Base-by-base conservation (phyloP, 1,140 invertebrate species). In the Chrysopa pallens region DNA sequence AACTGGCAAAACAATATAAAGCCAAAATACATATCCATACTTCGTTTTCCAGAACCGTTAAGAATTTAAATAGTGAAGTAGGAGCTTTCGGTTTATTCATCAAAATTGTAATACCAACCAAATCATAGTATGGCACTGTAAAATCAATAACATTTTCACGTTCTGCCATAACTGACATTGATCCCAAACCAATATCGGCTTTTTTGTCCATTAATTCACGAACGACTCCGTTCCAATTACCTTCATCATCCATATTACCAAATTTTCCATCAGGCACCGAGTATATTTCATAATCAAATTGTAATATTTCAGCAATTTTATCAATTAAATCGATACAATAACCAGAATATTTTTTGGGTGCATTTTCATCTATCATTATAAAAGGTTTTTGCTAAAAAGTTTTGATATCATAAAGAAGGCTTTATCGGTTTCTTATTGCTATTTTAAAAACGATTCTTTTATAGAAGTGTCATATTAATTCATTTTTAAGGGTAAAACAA, bases 1-100 rank as follows among this genome's bases (percentile, higher is more conserved):
- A 75, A 56, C 90, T 91, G 5, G 91, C 94, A 56, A 93, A 87
- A 55, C 93, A 84, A 59, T 95, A 98, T 0, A 92, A 91, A 0
- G 78, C 90, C 39, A 97, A 66, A 53, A 97, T 96, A 52, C 90
- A 95, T 6, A 89, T 69, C 94, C 94, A 98, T 1, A 98, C 94
- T 49, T 91, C 83, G 46, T 83, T 83, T 59, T 98, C 93, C 42
- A 98, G 63, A 6, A 98, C 94, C 1, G 89, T 94, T 15, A 98
- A 71, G 57, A 98, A 98, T 66, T 96, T 96, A 62, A 97, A 96
- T 5, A 97, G 68, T 0, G 89, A 93, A 6, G 85, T 91, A 27
- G 78, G 74, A 0, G 72, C 69, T 50, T 79, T 77, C 0, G 82
- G 76, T 52, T 85, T 75, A 51, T 79, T 78, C 81, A 91, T 90